A percentile compares a stretch with the other conserved stretches of the same genome.
Evolutionary conservation across 2,888 invertebrate species (phyloP).

Genomic region (Hymenopus coronatus): DNA sequence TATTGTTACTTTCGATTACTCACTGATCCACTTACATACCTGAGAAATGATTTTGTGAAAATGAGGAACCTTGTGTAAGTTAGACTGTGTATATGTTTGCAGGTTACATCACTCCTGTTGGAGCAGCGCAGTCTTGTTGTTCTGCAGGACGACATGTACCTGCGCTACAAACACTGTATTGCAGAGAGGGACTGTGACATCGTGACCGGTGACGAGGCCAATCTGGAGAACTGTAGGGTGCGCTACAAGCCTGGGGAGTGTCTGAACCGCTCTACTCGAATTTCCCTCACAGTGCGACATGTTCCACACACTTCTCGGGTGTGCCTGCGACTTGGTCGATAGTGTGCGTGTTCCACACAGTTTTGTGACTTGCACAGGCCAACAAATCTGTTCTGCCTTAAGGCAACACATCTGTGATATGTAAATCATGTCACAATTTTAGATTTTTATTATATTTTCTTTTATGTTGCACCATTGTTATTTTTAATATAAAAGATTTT

Average conservation of each 20-base stretch:
- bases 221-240: slow-evolving; percentile 61
- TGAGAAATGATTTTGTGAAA: no score
- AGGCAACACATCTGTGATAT: no score
- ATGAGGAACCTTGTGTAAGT: no score
- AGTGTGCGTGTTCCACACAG: not conserved
- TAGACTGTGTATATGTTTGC: not conserved
- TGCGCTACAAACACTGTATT: slow-evolving; percentile 82
- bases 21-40: no score
- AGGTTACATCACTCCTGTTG: slow-evolving; percentile 62
- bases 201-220: slow-evolving; percentile 55
- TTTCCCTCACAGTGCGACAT: slow-evolving; percentile 90
- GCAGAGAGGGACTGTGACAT: slow-evolving; percentile 66
- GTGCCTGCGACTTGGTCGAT: slow-evolving; percentile 61
- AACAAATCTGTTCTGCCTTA: no score
- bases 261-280: slow-evolving; percentile 64
- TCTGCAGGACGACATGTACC: slow-evolving; percentile 78
- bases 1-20: no score
- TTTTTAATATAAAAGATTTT: no score
- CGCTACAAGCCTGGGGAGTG: slow-evolving; percentile 55
- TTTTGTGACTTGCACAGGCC: no score
- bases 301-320: slow-evolving; percentile 84
- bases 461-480: no score
- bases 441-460: no score
- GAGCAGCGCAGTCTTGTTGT: slow-evolving; percentile 87
- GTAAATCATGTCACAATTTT: no score